phyloP scores from a whole-genome alignment of 1,140 invertebrate genomes.

The Rhopalosiphum padi region DNA sequence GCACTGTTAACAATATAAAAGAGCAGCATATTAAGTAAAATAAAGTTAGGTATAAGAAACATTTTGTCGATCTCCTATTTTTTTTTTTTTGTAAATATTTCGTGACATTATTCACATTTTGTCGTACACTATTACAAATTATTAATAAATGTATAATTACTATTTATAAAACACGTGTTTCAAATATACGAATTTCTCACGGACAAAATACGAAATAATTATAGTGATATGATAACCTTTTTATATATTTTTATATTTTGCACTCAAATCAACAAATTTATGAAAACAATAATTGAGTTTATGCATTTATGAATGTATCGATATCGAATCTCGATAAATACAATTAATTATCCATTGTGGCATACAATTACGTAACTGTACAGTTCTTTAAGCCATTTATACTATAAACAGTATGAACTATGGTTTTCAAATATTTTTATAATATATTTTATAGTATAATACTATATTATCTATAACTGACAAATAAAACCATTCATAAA shows the following conservation, averaged over 20 bases:
- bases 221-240: background rate
- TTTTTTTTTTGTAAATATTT: background rate
- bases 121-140: background rate
- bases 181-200: background rate
- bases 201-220: background rate
- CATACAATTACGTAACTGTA: background rate
- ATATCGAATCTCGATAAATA: background rate
- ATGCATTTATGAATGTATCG: background rate
- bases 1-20: too few relatives aligned
- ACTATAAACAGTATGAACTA: background rate
- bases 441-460: background rate
- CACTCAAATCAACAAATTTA: background rate
- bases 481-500: slow-evolving; percentile 11
- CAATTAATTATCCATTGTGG: background rate
- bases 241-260: background rate
- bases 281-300: background rate
- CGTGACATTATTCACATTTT: background rate
- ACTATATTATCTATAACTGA: background rate
- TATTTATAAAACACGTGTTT: background rate
- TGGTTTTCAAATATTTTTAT: slow-evolving; percentile 1
- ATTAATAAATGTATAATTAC: background rate
- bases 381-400: background rate
- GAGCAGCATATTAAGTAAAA: too few relatives aligned
- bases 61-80: background rate
- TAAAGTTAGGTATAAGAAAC: too few relatives aligned